These are phyloP conservation scores for Zaprionus kolodkinae DNA, from an alignment of 1,140 invertebrate species.

Conservation along the genomic window DNA sequence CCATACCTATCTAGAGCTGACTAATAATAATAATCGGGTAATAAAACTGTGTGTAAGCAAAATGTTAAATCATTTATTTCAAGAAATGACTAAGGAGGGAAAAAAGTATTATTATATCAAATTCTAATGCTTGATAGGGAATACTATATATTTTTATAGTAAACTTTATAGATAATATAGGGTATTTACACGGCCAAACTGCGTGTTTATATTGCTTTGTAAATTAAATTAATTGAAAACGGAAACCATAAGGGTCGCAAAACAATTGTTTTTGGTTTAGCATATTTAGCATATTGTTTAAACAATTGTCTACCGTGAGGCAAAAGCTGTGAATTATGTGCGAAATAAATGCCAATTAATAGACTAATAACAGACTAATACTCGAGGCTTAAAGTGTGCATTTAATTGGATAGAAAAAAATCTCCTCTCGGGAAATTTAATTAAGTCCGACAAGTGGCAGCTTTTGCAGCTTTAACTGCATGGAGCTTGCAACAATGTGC, in stretches of 20 bases:
- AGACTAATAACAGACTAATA: neutral
- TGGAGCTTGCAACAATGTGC: neutral
- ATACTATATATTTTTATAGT: too few relatives aligned
- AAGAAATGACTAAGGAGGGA: neutral
- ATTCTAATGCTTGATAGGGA: too few relatives aligned
- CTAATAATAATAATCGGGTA: neutral
- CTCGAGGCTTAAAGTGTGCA: neutral
- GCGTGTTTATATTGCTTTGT: neutral
- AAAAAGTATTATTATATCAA: too few relatives aligned
- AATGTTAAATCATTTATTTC: neutral
- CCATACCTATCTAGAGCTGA: neutral
- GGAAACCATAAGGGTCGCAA: neutral
- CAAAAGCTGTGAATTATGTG: neutral
- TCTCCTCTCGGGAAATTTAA: neutral
- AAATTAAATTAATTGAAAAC: slow-evolving; percentile 4
- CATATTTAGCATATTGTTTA: slow-evolving; percentile 3
- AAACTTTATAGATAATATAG: neutral
- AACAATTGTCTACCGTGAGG: neutral
- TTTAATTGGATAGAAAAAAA: neutral
- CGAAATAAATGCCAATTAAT: neutral
- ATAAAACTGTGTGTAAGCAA: slow-evolving; percentile 1
- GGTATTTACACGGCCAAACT: neutral
- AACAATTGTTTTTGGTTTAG: neutral
- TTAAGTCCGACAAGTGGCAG: neutral
- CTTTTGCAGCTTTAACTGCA: neutral